Conservation (phyloP, 2,113 vertebrate species). For the Xiphophorus maculatus region DNA sequence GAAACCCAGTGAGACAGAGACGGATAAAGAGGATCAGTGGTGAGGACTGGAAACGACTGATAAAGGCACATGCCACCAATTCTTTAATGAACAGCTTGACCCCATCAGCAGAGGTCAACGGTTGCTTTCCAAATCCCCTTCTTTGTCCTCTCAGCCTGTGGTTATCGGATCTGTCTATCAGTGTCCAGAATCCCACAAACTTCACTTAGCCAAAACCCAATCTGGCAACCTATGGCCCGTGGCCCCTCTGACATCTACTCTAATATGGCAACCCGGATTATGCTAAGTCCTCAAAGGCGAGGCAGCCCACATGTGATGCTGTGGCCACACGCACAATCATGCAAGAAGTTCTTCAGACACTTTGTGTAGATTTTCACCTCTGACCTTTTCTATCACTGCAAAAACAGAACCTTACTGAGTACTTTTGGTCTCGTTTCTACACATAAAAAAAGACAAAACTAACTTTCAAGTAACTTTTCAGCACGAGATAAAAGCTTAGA, state of each 20-base stretch:
- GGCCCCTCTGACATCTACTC: conserved; percentile 63
- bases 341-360: conserved; percentile 1
- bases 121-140: conserved; percentile 67
- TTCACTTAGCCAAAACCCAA: conserved; percentile 61
- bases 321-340: conserved; percentile 31
- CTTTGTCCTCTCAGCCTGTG: conserved; percentile 51
- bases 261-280: conserved; percentile 74
- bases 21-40: conserved; percentile 74
- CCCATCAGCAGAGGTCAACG: conserved; percentile 76
- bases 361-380: conserved; percentile 17
- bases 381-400: not conserved
- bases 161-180: conserved; percentile 74
- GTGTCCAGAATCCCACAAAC: conserved; percentile 64
- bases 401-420: too few species aligned
- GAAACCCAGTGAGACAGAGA: conserved; percentile 65
- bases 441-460: too few species aligned
- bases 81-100: conserved; percentile 79
- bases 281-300: conserved; percentile 63
- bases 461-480: too few species aligned
- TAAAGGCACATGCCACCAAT: conserved; percentile 71
- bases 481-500: too few species aligned
- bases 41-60: conserved; percentile 69
- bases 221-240: conserved; percentile 65
- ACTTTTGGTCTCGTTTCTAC: too few species aligned
- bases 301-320: conserved; percentile 47